Conservation (phyloP, 2,797 vertebrate genomes). For the Neomorphus geoffroyi region DNA sequence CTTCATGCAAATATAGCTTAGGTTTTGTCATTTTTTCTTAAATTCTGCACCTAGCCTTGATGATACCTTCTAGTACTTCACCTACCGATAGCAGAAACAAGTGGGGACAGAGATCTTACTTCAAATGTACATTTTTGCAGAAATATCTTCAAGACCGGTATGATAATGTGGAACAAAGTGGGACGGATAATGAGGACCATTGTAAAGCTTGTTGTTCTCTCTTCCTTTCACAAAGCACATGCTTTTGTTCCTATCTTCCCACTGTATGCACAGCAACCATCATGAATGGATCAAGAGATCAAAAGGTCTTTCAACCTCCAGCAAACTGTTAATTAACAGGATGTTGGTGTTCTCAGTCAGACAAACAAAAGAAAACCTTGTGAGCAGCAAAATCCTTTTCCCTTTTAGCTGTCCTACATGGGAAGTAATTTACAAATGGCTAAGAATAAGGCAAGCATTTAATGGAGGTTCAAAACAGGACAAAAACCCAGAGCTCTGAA, state of each 20-base stretch:
- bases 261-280: background rate
- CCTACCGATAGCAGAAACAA: background rate
- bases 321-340: background rate
- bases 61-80: background rate
- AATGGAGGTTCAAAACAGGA: background rate
- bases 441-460: background rate
- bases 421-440: background rate
- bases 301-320: background rate
- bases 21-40: background rate
- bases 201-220: background rate
- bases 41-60: background rate
- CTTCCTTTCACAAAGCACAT: background rate
- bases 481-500: background rate
- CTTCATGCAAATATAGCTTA: rapidly evolving
- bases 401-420: background rate
- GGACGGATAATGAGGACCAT: background rate
- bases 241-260: background rate
- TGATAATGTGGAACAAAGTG: background rate
- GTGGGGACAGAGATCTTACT: background rate
- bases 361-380: background rate
- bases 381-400: background rate
- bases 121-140: background rate
- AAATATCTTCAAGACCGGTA: background rate
- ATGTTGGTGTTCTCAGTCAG: background rate
- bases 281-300: background rate